Evolutionary conservation across 1,140 invertebrate species (phyloP), one percentile per base, ranked within the genome.

Genomic region (Phymastichus coffea): DNA sequence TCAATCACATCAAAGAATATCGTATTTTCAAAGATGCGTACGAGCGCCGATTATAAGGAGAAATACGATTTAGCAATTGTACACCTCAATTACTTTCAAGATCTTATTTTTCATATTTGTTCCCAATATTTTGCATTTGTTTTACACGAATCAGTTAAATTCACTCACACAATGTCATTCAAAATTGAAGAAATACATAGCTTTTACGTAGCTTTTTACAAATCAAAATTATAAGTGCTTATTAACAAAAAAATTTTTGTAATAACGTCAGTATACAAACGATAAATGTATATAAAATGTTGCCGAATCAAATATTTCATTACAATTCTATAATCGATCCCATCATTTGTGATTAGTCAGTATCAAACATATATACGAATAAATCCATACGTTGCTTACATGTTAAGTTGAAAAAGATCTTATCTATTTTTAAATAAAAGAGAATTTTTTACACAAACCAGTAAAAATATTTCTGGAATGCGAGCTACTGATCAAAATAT

Each of bases 211-310:
- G n/a, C n/a, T n/a, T n/a, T 37, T 59, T 47, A 40, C 30, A 53
- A 46, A 59, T 59, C 38, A 49, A 61, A 9, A 55, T 49, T 49
- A 40, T 30, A 26, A 15, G 44, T 56, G 17, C 35, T 61, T 51
- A 61, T 0, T 48, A 43, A n/a, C n/a, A n/a, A n/a, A n/a, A n/a
- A n/a, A n/a, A n/a, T n/a, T n/a, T n/a, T n/a, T n/a, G n/a, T n/a
- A n/a, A n/a, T n/a, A n/a, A n/a, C n/a, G n/a, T n/a, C n/a, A n/a
- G n/a, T n/a, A n/a, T n/a, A n/a, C n/a, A n/a, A n/a, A n/a, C n/a
- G n/a, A n/a, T n/a, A n/a, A 15, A 4, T 61, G 55, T 61, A 30
- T 61, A 61, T 52, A 61, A 54, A 33, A 43, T 48, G 40, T 48
- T 17, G 17, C 41, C 47, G 26, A 37, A 53, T 46, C 20, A 59